Conservation (phyloP, 1,140 invertebrate species). For the Plutomurus gul region DNA sequence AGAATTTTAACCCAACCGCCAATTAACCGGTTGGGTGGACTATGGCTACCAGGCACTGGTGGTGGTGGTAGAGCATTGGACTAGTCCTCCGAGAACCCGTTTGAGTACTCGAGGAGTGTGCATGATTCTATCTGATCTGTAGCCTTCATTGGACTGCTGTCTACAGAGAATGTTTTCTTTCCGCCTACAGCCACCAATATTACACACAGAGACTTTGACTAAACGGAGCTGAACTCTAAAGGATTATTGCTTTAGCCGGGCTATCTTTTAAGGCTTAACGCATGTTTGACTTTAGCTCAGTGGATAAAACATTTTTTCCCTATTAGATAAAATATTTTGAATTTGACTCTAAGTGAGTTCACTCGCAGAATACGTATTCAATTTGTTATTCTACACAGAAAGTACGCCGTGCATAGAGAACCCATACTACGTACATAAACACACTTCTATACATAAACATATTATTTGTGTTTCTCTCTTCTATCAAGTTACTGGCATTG, state of each 20-base stretch:
- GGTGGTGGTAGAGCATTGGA: too few relatives aligned
- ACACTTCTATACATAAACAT: too few relatives aligned
- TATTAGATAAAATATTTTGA: background rate
- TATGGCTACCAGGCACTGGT: too few relatives aligned
- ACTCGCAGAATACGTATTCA: background rate
- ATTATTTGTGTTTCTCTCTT: too few relatives aligned
- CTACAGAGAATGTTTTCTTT: conserved; percentile 9
- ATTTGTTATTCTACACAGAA: too few relatives aligned
- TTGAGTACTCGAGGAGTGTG: too few relatives aligned
- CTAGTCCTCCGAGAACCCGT: too few relatives aligned
- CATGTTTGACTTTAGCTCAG: background rate
- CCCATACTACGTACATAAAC: too few relatives aligned
- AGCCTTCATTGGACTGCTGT: background rate
- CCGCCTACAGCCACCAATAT: background rate
- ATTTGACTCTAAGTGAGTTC: background rate
- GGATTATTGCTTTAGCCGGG: background rate
- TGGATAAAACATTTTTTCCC: background rate
- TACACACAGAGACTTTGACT: background rate
- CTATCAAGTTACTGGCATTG: too few relatives aligned
- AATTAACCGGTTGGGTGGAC: too few relatives aligned
- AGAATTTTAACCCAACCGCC: too few relatives aligned
- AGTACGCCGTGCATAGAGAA: too few relatives aligned
- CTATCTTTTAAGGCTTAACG: background rate
- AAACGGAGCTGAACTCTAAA: background rate
- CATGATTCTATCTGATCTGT: background rate